A percentile compares a stretch with the other conserved stretches of the same genome.
Evolutionary conservation across 2,888 invertebrate genomes (phyloP).

Genomic region (Caenorhabditis sulstoni): DNA sequence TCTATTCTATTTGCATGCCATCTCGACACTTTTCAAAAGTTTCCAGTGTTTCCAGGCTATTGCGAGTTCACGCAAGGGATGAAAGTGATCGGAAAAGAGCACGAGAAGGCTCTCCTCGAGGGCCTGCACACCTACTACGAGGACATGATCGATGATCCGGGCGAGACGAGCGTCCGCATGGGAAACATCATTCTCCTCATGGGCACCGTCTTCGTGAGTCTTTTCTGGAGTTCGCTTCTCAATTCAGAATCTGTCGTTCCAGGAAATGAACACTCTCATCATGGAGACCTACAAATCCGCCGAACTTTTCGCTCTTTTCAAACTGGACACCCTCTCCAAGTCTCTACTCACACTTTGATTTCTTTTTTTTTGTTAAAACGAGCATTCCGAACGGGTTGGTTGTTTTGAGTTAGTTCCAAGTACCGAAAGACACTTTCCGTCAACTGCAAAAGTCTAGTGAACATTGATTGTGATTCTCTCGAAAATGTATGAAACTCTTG

Average conservation of each 20-base stretch:
- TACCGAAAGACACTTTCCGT: not conserved
- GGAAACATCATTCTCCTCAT: constrained; percentile 64
- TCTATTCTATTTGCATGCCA: too few relatives aligned
- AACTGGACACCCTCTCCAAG: constrained; percentile 54
- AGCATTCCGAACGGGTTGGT: not conserved
- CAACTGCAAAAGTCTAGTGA: not conserved
- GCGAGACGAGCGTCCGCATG: constrained; percentile 46
- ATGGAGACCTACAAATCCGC: constrained; percentile 62
- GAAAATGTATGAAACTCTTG: not conserved
- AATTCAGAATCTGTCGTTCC: too few relatives aligned
- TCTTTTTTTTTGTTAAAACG: not conserved
- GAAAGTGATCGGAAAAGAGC: constrained; percentile 58
- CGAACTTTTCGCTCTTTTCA: constrained; percentile 56
- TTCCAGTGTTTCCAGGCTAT: constrained; percentile 57
- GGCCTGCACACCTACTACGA: constrained; percentile 62
- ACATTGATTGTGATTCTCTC: constrained; percentile 7
- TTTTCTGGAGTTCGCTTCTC: constrained; percentile 60
- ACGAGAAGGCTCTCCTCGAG: constrained; percentile 53
- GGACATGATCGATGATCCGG: constrained; percentile 28
- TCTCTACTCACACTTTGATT: constrained; percentile 39
- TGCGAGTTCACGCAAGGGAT: constrained; percentile 62
- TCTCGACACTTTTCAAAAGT: constrained; percentile 4
- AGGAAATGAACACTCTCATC: constrained; percentile 62
- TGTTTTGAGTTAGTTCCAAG: not conserved
- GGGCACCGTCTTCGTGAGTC: constrained; percentile 65